Evolutionary conservation across 2,113 vertebrate species (phyloP).

Genomic region (Limanda limanda): DNA sequence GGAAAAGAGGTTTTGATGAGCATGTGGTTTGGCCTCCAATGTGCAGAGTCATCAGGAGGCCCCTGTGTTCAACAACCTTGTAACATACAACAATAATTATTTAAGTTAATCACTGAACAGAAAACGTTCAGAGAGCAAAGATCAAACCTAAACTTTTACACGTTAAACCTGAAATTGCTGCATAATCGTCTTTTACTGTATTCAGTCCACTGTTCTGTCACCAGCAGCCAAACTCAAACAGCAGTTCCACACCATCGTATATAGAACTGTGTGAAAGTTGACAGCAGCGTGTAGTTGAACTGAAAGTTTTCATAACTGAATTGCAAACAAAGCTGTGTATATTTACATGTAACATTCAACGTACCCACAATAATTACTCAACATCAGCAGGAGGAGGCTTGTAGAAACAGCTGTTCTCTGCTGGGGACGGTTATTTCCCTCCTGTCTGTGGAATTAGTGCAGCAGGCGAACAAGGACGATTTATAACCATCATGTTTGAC

Average conservation of each 20-base stretch:
- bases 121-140: background rate
- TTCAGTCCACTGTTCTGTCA: background rate
- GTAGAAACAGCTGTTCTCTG: too few species aligned
- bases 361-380: too few species aligned
- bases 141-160: too few species aligned
- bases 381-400: too few species aligned
- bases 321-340: background rate
- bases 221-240: background rate
- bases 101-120: slow-evolving; percentile 6
- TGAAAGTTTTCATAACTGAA: too few species aligned
- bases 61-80: slow-evolving; percentile 9
- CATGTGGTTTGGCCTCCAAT: slow-evolving; percentile 1
- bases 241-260: background rate
- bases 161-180: too few species aligned
- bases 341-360: too few species aligned
- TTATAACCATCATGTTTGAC: too few species aligned
- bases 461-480: too few species aligned
- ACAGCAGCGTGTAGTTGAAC: background rate
- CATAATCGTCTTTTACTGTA: too few species aligned
- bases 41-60: slow-evolving; percentile 1
- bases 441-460: too few species aligned
- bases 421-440: too few species aligned
- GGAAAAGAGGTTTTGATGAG: background rate
- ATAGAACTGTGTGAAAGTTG: background rate
- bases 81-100: background rate